A percentile compares a stretch with the other conserved stretches of the same genome.
Conservation (phyloP, 2,113 vertebrate genomes). For the Acrocephalus arundinaceus region DNA sequence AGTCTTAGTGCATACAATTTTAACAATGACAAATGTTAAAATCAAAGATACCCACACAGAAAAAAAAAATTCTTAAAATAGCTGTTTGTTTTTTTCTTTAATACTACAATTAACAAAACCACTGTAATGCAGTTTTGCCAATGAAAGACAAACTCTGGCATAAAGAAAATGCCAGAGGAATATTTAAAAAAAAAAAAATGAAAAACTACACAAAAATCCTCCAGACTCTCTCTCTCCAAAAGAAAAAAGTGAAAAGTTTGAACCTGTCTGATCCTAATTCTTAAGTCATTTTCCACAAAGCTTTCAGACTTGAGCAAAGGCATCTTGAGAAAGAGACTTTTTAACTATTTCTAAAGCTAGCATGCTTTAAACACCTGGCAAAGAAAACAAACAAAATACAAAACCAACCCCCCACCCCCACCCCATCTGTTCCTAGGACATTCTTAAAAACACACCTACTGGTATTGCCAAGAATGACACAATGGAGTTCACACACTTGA, state of each 20-base stretch:
- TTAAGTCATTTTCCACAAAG: background rate
- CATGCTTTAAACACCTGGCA: background rate
- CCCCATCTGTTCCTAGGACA: background rate
- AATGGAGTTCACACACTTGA: background rate
- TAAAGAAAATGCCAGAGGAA: background rate
- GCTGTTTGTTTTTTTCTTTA: background rate
- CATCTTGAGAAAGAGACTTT: background rate
- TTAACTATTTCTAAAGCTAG: background rate
- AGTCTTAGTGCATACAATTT: too few relatives aligned
- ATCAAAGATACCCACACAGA: background rate
- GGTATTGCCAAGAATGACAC: slow-evolving; percentile 5
- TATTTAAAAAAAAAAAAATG: background rate
- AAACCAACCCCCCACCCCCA: background rate
- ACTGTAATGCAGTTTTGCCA: background rate
- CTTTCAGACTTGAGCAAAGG: background rate
- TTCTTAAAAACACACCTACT: background rate
- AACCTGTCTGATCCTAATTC: background rate
- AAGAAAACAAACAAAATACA: background rate
- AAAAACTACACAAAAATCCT: background rate
- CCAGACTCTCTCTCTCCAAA: background rate
- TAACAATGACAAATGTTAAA: background rate
- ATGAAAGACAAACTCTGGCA: background rate
- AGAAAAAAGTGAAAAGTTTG: background rate
- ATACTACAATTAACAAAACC: background rate
- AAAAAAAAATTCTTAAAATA: background rate